Conservation (phyloP, 2,888 invertebrate genomes). For the Amitus sp. region DNA sequence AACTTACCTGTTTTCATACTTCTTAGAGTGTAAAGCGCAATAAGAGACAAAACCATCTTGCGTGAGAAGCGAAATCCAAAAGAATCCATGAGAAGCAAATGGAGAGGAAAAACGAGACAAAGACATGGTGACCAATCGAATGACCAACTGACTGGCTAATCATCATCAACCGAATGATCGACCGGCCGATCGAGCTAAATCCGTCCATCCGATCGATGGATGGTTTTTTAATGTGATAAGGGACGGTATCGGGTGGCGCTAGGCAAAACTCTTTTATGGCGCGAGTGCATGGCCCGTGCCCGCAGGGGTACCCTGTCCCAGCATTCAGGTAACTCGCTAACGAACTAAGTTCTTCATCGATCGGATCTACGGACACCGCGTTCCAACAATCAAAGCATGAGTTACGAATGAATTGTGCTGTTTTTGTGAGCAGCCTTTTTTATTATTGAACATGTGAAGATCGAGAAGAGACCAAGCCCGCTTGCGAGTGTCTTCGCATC, state of each 20-base stretch:
- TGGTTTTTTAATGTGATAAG: constrained; percentile 35
- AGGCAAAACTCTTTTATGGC: constrained; percentile 48
- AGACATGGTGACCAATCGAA: constrained; percentile 40
- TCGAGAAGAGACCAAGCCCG: constrained; percentile 48
- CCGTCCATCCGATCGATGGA: constrained; percentile 39
- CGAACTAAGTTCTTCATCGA: constrained; percentile 51
- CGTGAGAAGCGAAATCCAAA: constrained; percentile 21
- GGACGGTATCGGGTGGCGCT: constrained; percentile 34
- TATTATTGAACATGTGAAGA: constrained; percentile 20
- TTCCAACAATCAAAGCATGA: constrained; percentile 2
- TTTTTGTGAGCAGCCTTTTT: constrained; percentile 9
- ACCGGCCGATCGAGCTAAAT: constrained; percentile 7
- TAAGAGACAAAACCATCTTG: constrained; percentile 2
- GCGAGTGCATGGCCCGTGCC: constrained; percentile 61
- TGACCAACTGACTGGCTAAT: constrained; percentile 30
- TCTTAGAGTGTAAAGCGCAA: not conserved
- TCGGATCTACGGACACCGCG: constrained; percentile 29
- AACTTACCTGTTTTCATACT: constrained; percentile 6
- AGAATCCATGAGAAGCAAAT: constrained; percentile 27
- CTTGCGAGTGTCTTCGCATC: constrained; percentile 45
- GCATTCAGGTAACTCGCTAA: constrained; percentile 92
- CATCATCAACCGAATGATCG: constrained; percentile 21
- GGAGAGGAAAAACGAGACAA: constrained; percentile 31
- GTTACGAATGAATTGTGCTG: not conserved
- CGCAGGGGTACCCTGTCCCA: constrained; percentile 96